A percentile compares a stretch with the other conserved stretches of the same genome.
These are phyloP conservation scores for Melierax canorus DNA, from an alignment of 2,113 vertebrate species.

Conservation along the genomic window DNA sequence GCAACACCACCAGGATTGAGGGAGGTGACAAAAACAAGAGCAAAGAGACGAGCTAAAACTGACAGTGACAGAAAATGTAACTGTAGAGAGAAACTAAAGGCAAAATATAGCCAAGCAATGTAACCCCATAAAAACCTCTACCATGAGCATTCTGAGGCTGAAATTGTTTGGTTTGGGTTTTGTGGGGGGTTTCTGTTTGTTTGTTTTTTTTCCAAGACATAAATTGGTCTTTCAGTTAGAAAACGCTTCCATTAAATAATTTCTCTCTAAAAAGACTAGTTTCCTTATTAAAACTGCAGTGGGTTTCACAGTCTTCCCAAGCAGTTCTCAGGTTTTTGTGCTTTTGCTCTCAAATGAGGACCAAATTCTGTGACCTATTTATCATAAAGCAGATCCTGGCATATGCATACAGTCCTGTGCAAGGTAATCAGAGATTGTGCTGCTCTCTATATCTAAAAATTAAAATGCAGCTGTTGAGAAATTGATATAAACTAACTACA, in stretches of 20 bases:
- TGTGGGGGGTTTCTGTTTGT: not conserved
- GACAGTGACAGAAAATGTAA: constrained; percentile 17
- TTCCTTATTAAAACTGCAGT: not conserved
- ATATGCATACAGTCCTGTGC: not conserved
- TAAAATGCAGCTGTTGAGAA: not conserved
- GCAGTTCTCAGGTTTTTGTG: not conserved
- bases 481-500: not conserved
- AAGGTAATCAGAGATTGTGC: not conserved
- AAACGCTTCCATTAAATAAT: constrained; percentile 14
- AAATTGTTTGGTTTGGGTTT: not conserved
- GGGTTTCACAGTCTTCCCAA: constrained; percentile 13
- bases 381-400: not conserved
- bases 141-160: constrained; percentile 3
- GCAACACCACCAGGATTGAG: not conserved
- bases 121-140: constrained; percentile 23
- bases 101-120: constrained; percentile 29
- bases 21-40: not conserved
- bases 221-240: constrained; percentile 45
- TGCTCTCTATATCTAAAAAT: not conserved
- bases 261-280: not conserved
- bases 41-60: not conserved
- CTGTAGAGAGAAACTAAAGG: not conserved
- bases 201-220: constrained; percentile 1
- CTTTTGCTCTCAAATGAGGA: not conserved
- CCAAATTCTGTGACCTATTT: not conserved